Base-by-base conservation (phyloP, 2,113 vertebrate species). In the Triplophysa tibetana region DNA sequence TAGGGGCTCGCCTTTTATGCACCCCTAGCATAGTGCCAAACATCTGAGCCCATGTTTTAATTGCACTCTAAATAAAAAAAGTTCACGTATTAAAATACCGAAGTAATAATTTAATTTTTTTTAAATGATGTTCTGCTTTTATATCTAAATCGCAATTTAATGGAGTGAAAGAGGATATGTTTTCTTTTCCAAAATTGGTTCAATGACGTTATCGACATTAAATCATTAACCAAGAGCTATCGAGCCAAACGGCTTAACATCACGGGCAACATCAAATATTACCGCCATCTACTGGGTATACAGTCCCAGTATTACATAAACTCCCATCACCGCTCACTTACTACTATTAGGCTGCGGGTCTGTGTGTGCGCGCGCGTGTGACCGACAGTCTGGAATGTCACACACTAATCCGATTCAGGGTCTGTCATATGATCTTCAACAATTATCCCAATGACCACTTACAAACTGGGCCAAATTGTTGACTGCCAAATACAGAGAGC, bases 251-350 rank as follows among this genome's bases (percentile, higher is more conserved):
- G 83, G 72, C 64, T 68, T 43, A n/a, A 70, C 84, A 84, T 69
- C 78, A 75, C 26, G 68, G 75, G 85, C 86, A 84, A 81, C 83
- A 82, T 83, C 86, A 88, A 75, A 87, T 88, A 89, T 89, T 89
- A 90, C 86, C 86, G 91, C 91, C 92, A 91, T 90, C 93, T 93
- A 90, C 90, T 88, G 92, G 91, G 88, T 89, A 87, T 82, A 84
- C 83, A 85, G 81, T n/a, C 82, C 67, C n/a, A 74, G 83, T 89
- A 87, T 92, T 90, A 91, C 90, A 89, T 90, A 90, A 92, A 91
- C 79, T 85, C 86, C 41, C 61, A 74, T 72, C 69, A 16, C 43
- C 58, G 56, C 60, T 69, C 70, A 84, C 88, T 85, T 86, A 88
- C 88, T 87, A 81, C 85, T 76, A 74, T 75, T 66, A 48, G 17